These are phyloP conservation scores for Pituophis catenifer DNA, from an alignment of 2,113 vertebrate genomes.

Conservation along the genomic window DNA sequence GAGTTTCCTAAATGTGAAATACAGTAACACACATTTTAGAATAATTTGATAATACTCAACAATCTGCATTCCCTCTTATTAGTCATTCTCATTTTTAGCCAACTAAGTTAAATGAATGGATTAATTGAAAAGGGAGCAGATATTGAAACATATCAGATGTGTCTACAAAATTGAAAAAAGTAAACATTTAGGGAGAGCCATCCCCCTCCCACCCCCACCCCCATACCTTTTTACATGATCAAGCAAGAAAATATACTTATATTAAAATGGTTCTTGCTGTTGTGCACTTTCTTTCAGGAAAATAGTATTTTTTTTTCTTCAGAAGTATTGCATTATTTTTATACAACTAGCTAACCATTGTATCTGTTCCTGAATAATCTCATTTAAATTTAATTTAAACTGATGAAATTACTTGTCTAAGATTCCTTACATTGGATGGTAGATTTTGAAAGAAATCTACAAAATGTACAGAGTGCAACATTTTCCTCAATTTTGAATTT, in stretches of 20 bases:
- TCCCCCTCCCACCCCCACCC: fast-evolving
- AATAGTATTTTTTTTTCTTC: neutral
- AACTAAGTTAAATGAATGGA: neutral
- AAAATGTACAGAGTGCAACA: neutral
- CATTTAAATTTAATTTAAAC: neutral
- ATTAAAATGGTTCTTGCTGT: neutral
- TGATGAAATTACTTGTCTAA: neutral
- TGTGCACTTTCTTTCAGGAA: neutral
- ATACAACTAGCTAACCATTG: neutral
- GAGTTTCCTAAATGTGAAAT: neutral
- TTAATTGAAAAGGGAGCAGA: neutral
- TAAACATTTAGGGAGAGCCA: neutral
- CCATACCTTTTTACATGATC: neutral
- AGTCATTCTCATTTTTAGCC: neutral
- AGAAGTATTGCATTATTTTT: neutral
- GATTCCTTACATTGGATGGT: neutral
- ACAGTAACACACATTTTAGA: neutral
- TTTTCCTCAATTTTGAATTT: neutral
- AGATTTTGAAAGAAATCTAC: neutral
- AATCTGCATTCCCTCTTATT: neutral
- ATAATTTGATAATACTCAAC: neutral
- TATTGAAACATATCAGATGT: neutral
- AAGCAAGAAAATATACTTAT: neutral
- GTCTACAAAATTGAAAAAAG: neutral
- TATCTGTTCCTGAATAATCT: neutral